Evolutionary conservation across 1,140 invertebrate genomes (phyloP), one percentile per base, ranked within the genome.

Genomic region (Aphaenogaster floridana): DNA sequence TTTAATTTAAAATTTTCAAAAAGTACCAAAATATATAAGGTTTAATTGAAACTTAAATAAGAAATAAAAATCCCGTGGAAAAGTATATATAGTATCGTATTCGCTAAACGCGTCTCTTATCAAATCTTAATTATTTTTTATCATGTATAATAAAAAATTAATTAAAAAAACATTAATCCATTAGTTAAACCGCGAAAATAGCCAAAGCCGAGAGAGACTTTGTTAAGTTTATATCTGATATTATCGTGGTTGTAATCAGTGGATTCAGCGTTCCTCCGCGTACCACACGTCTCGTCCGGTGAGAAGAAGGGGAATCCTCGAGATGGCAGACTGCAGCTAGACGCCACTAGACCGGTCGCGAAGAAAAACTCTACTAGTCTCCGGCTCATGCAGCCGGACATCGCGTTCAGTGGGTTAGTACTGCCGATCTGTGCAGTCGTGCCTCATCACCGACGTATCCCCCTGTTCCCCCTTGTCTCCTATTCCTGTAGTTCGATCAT

Each of bases 391-490:
- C 68, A 74, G 84, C 61, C 42, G 74, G 59, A 34, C 88, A 80
- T 86, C 71, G 39, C 81, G 87, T 88, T 91, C 86, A 92, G 74
- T 91, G 63, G 91, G 91, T 92, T 92, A 92, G 91, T 91, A 87
- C 86, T 91, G 88, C 11, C 69, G 59, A 81, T 87, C 85, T 45
- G 42, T 42, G 76, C 52, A 80, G 61, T 81, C 68, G 39, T 48
- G 61, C 48, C 57, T 89, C 78, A 45, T 86, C 48, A 63, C 45
- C 61, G 45, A 17, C 50, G 59, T 48, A 21, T 66, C 50, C 28
- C 74, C 34, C 57, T 63, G 15, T 71, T 69, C 11, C n/a, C 36
- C 48, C 52, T 83, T 61, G n/a, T 54, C 45, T n/a, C 15, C 80
- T 80, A 80, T 88, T 89, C 88, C 88, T 91, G 89, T 68, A 72